These are phyloP conservation scores for Drosophila colorata DNA, from an alignment of 2,888 invertebrate species.

Conservation along the genomic window DNA sequence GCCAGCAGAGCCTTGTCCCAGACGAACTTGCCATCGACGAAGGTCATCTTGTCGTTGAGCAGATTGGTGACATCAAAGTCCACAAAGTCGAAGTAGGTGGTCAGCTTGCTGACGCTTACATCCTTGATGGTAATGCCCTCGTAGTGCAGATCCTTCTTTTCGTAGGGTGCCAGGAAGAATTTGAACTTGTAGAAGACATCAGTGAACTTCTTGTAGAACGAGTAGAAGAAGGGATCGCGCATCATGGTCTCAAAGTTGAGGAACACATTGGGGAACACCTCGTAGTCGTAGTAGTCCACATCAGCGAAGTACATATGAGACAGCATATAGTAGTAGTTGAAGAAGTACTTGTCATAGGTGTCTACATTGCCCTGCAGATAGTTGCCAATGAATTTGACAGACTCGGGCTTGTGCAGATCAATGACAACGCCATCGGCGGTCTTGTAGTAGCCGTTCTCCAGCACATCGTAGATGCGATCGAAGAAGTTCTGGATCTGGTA, in stretches of 20 bases:
- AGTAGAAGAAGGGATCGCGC: slow-evolving; percentile 91
- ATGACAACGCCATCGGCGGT: slow-evolving; percentile 86
- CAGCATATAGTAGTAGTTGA: slow-evolving; percentile 76
- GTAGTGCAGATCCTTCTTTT: slow-evolving; percentile 87
- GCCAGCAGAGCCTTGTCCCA: slow-evolving; percentile 85
- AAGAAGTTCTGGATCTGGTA: slow-evolving; percentile 82
- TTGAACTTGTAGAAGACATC: slow-evolving; percentile 88
- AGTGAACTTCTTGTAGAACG: slow-evolving; percentile 88
- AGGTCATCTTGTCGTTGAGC: slow-evolving; percentile 86
- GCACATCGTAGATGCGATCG: slow-evolving; percentile 86
- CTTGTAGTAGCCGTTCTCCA: slow-evolving; percentile 86
- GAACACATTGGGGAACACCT: slow-evolving; percentile 86
- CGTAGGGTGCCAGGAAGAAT: slow-evolving; percentile 87
- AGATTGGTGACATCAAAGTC: slow-evolving; percentile 88
- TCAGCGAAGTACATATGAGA: slow-evolving; percentile 78
- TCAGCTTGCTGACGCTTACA: slow-evolving; percentile 88
- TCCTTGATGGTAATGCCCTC: slow-evolving; percentile 88
- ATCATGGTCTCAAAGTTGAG: slow-evolving; percentile 89
- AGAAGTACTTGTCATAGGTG: slow-evolving; percentile 76
- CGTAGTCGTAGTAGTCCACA: slow-evolving; percentile 64
- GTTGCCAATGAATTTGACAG: slow-evolving; percentile 88
- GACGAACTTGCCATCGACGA: slow-evolving; percentile 83
- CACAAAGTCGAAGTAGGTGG: slow-evolving; percentile 90
- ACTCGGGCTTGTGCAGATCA: slow-evolving; percentile 87
- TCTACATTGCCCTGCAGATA: slow-evolving; percentile 88